A percentile compares a stretch with the other conserved stretches of the same genome.
Evolutionary conservation across 2,888 invertebrate species (phyloP).

Genomic region (Drosophila histrio): DNA sequence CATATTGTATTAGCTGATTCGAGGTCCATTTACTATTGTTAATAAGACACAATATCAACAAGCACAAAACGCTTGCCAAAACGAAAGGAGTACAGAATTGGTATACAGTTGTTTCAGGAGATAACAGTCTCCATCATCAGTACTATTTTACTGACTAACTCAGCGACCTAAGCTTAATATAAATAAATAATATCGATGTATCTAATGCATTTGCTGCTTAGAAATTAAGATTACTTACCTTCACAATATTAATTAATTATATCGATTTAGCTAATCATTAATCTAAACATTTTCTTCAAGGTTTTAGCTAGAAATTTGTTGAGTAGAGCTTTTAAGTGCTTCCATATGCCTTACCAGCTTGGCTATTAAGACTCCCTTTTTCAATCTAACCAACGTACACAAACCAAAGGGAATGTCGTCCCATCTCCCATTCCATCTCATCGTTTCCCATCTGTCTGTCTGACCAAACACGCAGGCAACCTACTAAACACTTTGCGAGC

Average conservation of each 20-base stretch:
- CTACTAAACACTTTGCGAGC: slow-evolving; percentile 19
- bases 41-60: too few species aligned
- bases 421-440: not conserved
- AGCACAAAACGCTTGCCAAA: too few species aligned
- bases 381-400: not conserved
- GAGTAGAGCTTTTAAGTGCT: not conserved
- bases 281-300: not conserved
- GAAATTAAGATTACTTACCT: not conserved
- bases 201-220: not conserved
- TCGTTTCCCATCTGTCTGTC: not conserved
- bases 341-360: not conserved
- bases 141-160: too few species aligned
- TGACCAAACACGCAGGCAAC: slow-evolving; percentile 3
- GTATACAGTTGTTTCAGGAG: too few species aligned
- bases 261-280: not conserved
- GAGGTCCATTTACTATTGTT: too few species aligned
- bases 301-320: not conserved
- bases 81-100: too few species aligned
- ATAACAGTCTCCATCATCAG: too few species aligned
- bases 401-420: not conserved
- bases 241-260: not conserved
- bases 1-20: too few species aligned
- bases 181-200: not conserved
- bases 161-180: not conserved
- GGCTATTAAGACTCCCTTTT: not conserved